Percentiles rank a stretch among this genome's conserved stretches.
phyloP scores from a whole-genome alignment of 2,113 vertebrate genomes.

The Danio rerio region DNA sequence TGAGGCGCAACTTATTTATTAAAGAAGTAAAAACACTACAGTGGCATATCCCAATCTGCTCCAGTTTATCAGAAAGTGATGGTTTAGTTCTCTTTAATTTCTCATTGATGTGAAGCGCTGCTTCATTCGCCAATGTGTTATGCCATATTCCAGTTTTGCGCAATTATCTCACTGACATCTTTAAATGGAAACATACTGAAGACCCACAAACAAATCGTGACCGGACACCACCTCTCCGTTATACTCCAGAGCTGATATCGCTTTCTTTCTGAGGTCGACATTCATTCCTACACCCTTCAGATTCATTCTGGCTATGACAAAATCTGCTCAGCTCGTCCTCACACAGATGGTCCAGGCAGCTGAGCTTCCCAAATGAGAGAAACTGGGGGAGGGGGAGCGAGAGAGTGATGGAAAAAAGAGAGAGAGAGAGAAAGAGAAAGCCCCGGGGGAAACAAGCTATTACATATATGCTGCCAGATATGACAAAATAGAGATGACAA shows the following conservation, averaged over 20 bases:
- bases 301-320: slow-evolving; percentile 54
- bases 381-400: slow-evolving; percentile 27
- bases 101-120: too few species aligned
- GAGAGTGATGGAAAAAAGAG: slow-evolving; percentile 16
- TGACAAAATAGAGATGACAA: slow-evolving; percentile 16
- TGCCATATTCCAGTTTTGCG: background rate
- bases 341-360: slow-evolving; percentile 79
- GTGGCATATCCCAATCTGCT: too few species aligned
- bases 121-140: too few species aligned
- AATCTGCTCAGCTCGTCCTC: slow-evolving; percentile 72
- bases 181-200: too few species aligned
- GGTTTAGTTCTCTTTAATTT: too few species aligned
- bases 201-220: too few species aligned
- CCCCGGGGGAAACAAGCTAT: slow-evolving; percentile 24
- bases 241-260: slow-evolving; percentile 33
- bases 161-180: too few species aligned
- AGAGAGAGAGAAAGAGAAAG: background rate
- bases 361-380: slow-evolving; percentile 72
- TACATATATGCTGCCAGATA: slow-evolving; percentile 55
- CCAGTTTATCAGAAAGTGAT: too few species aligned
- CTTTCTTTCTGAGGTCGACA: slow-evolving; percentile 23
- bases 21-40: too few species aligned
- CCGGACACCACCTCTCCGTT: background rate
- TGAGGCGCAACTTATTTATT: too few species aligned
- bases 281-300: slow-evolving; percentile 40